Base-by-base conservation (phyloP, 2,888 invertebrate genomes). In the Heliothis peltigera region DNA sequence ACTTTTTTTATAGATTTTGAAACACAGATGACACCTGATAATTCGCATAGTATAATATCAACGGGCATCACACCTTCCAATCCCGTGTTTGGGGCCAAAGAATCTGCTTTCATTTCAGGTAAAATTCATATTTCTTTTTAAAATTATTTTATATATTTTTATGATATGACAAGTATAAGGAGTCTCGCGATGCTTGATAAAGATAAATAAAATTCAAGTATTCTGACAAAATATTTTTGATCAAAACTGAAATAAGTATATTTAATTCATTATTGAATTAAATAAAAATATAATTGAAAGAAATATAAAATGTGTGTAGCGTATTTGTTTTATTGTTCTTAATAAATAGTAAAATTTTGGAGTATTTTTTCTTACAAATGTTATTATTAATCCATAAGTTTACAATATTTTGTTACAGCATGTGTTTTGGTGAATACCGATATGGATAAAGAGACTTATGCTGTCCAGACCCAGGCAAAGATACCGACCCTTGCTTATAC, bases 31-130 rank as follows among this genome's bases (percentile, higher is more conserved):
- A 43, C 52, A 19, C 47, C 55, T 0, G 19, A 25, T 5, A 21
- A 7, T 5, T 10, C 32, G 4, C 17, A 4, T 6, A 49, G 21
- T 32, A 4, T 32, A 19, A 19, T 19, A 4, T 58, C 58, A 2
- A 2, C n/a, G 6, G 52, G 48, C 0, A 6, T 42, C 25, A 19
- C 46, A 25, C 15, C 70, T 17, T 59, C 58, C 0, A n/a, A 15
- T 39, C 39, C 39, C 0, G 8, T 4, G 1, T 21, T 10, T 17
- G 19, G n/a, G 17, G 25, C 21, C 35, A 57, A 54, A n/a, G 47
- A 46, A 1, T 59, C 68, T 47, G 19, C 43, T n/a, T 58, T 77
- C 12, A 35, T 57, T 18, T 51, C 68, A 43, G 32, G 77, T 75
- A 44, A 43, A 12, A 21, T 7, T 0, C 15, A 19, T 15, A 7